Evolutionary conservation across 2,888 invertebrate genomes (phyloP).

Genomic region (Cyrtodaria siliqua): DNA sequence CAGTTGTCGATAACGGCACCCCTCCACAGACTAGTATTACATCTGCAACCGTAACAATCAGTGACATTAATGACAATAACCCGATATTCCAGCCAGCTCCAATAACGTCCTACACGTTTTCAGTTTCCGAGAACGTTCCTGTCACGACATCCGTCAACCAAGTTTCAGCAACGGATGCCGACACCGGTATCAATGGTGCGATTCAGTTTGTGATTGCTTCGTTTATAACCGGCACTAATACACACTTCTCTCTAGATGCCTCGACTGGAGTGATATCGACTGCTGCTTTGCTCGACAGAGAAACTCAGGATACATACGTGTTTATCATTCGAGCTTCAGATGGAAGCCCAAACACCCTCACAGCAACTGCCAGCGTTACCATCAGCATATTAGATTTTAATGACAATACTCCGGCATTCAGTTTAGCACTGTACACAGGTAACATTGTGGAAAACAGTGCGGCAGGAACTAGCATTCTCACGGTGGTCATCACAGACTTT

Average conservation of each 20-base stretch:
- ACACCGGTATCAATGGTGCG: conserved; percentile 70
- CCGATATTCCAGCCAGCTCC: conserved; percentile 68
- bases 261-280: conserved; percentile 66
- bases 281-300: conserved; percentile 67
- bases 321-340: conserved; percentile 72
- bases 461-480: conserved; percentile 67
- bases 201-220: conserved; percentile 61
- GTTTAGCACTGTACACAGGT: conserved; percentile 57
- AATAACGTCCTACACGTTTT: conserved; percentile 64
- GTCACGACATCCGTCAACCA: conserved; percentile 62
- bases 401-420: conserved; percentile 78
- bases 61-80: conserved; percentile 77
- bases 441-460: conserved; percentile 70
- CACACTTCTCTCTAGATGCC: conserved; percentile 64
- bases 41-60: conserved; percentile 70
- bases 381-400: conserved; percentile 77
- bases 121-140: conserved; percentile 73
- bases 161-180: conserved; percentile 73
- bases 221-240: conserved; percentile 58
- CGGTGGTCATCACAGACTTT: conserved; percentile 68
- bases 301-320: conserved; percentile 63
- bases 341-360: conserved; percentile 66
- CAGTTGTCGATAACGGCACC: conserved; percentile 65
- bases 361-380: conserved; percentile 68
- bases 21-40: conserved; percentile 53